phyloP scores from a whole-genome alignment of 2,888 invertebrate genomes.

The Xestoiulus laeticollis region DNA sequence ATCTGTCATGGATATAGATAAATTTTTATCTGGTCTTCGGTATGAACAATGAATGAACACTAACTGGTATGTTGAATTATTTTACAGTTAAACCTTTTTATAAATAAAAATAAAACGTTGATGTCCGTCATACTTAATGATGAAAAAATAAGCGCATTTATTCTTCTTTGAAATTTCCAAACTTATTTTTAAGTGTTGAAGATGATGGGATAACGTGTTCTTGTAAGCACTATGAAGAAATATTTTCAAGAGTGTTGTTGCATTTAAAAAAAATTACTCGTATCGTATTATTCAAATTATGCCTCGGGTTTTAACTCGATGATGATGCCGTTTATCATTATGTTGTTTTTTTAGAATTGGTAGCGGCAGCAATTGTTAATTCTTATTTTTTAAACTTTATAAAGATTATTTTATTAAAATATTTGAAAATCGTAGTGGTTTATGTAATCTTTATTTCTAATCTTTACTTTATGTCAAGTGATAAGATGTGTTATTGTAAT shows the following conservation, averaged over 20 bases:
- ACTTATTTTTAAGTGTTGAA: not conserved
- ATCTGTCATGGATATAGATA: slow-evolving; percentile 45
- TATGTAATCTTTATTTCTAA: not conserved
- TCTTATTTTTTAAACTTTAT: slow-evolving; percentile 13
- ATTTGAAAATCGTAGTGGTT: not conserved
- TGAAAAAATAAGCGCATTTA: slow-evolving; percentile 21
- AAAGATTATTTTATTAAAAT: not conserved
- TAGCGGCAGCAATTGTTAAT: not conserved
- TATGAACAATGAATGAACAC: slow-evolving; percentile 36
- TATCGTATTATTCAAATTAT: not conserved
- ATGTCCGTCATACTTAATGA: not conserved
- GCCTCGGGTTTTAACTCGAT: not conserved
- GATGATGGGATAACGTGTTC: not conserved
- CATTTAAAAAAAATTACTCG: not conserved
- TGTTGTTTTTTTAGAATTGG: not conserved
- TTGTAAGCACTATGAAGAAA: not conserved
- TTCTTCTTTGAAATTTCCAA: not conserved
- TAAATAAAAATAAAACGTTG: slow-evolving; percentile 22
- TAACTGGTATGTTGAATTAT: slow-evolving; percentile 43
- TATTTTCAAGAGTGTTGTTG: not conserved
- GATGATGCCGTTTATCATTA: not conserved
- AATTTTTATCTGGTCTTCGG: slow-evolving; percentile 42
- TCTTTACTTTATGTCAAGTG: not conserved
- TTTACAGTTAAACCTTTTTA: not conserved
- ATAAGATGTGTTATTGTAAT: too few relatives aligned